Percentiles rank a stretch among this genome's conserved stretches.
Conservation (phyloP, 2,888 invertebrate species). For the Scaptomyza tumidula region DNA sequence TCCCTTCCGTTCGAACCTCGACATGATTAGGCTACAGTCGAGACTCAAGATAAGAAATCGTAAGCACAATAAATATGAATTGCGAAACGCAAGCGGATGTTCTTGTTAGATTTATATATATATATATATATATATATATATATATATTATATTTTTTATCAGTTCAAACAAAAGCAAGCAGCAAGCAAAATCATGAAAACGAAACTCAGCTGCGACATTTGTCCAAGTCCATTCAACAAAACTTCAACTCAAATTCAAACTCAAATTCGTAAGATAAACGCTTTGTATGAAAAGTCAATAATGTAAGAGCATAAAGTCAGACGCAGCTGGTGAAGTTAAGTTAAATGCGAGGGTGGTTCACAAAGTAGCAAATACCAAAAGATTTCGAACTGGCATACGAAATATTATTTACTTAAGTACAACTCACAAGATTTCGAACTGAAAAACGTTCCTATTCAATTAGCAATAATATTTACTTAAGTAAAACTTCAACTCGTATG, state of each 20-base stretch:
- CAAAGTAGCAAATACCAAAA: not conserved
- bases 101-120: slow-evolving; percentile 19
- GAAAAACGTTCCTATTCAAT: no score
- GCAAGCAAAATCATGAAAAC: not conserved
- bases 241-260: slow-evolving; percentile 15
- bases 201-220: slow-evolving; percentile 39
- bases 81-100: slow-evolving; percentile 40
- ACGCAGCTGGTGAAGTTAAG: slow-evolving; percentile 8
- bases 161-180: slow-evolving; percentile 3
- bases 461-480: not conserved
- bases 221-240: slow-evolving; percentile 18
- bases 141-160: slow-evolving; percentile 37
- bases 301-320: slow-evolving; percentile 23
- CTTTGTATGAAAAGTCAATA: slow-evolving; percentile 16
- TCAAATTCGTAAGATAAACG: slow-evolving; percentile 40
- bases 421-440: not conserved
- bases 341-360: slow-evolving; percentile 14
- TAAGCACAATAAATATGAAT: not conserved
- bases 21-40: slow-evolving; percentile 12
- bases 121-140: slow-evolving; percentile 6
- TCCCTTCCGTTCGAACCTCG: slow-evolving; percentile 23
- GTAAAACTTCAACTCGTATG: not conserved
- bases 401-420: not conserved
- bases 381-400: not conserved
- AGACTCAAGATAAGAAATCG: not conserved